Percentiles rank a stretch among this genome's conserved stretches.
Conservation (phyloP, 1,140 invertebrate genomes). For the Drosophila repletoides region DNA sequence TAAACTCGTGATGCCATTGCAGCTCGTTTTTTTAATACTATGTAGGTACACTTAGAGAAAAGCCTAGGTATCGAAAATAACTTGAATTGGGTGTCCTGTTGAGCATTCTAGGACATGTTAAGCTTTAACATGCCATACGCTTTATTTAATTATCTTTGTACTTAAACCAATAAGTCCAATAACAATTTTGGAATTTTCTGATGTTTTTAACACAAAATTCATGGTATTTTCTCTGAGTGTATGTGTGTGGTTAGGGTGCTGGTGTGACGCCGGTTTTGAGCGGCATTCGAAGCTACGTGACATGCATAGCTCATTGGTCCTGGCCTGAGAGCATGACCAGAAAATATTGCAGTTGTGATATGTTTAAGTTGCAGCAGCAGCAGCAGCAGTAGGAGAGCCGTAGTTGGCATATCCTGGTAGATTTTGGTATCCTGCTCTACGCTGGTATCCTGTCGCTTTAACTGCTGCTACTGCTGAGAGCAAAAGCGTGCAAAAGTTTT, state of each 20-base stretch:
- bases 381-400: background rate
- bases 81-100: too few relatives aligned
- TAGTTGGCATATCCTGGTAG: slow-evolving; percentile 33
- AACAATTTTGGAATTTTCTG: too few relatives aligned
- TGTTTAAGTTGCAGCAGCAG: slow-evolving; percentile 54
- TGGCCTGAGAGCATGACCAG: slow-evolving; percentile 42
- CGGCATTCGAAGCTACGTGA: slow-evolving; percentile 61
- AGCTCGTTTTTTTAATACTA: slow-evolving; percentile 8
- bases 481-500: slow-evolving; percentile 19
- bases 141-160: too few relatives aligned
- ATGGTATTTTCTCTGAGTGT: slow-evolving; percentile 19
- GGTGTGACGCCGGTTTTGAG: slow-evolving; percentile 44
- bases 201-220: too few relatives aligned
- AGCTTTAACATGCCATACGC: too few relatives aligned
- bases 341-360: slow-evolving; percentile 79
- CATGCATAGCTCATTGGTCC: slow-evolving; percentile 72
- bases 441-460: slow-evolving; percentile 5
- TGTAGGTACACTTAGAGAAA: too few relatives aligned
- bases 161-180: too few relatives aligned
- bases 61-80: too few relatives aligned
- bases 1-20: slow-evolving; percentile 52
- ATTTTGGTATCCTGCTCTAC: background rate
- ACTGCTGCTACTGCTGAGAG: background rate
- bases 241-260: slow-evolving; percentile 1
- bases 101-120: too few relatives aligned